A percentile compares a stretch with the other conserved stretches of the same genome.
Conservation (phyloP, 2,113 vertebrate species). For the Odontophorus gujanensis region DNA sequence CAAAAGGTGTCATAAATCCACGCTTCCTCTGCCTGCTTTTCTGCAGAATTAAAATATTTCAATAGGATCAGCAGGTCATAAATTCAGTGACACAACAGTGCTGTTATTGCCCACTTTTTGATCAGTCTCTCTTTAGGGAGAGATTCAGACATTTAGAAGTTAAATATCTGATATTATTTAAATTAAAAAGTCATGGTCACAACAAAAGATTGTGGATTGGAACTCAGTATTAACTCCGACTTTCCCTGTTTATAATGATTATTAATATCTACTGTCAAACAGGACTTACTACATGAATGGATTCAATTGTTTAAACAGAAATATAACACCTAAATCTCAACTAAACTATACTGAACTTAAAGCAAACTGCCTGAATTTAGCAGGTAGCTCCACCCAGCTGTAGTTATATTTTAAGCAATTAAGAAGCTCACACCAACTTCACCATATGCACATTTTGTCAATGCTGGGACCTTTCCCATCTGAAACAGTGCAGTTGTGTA, state of each 20-base stretch:
- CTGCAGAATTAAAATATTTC: slow-evolving; percentile 22
- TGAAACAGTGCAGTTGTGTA: not conserved
- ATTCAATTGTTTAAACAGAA: not conserved
- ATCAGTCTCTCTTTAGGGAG: not conserved
- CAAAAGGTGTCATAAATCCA: not conserved
- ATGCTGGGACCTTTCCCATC: not conserved
- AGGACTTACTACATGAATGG: not conserved
- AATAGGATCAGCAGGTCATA: not conserved
- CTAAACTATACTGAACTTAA: not conserved
- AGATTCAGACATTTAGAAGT: not conserved
- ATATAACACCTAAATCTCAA: not conserved
- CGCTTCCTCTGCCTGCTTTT: not conserved
- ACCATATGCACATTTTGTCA: not conserved
- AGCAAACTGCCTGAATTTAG: not conserved
- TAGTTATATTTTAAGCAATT: not conserved
- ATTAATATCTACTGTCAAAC: not conserved
- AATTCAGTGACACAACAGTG: not conserved
- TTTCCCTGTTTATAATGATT: not conserved
- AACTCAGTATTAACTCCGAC: not conserved
- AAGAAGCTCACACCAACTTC: not conserved
- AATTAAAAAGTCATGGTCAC: not conserved
- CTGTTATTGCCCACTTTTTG: slow-evolving; percentile 3
- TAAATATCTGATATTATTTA: not conserved
- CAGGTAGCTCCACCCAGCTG: not conserved
- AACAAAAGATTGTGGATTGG: not conserved